Evolutionary conservation across 2,113 vertebrate genomes (phyloP), one percentile per base, ranked within the genome.

Genomic region (Panthera uncia): DNA sequence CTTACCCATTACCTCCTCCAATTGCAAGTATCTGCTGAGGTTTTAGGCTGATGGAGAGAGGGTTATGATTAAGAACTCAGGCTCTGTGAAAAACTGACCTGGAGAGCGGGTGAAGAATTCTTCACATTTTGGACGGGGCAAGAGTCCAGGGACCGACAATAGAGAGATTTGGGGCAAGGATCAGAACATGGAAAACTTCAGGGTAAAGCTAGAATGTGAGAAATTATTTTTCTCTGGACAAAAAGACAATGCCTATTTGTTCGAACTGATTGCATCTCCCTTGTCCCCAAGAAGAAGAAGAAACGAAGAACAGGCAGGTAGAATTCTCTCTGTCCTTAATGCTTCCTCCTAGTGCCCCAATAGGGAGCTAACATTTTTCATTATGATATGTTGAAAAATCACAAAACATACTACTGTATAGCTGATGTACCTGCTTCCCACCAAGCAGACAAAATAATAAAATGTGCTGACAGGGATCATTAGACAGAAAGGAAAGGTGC

Each of bases 1-100:
- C 9, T 3, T 78, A 55, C 4, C 0, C 1, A 38, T 63, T 76
- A 38, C 27, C 0, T 4, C 4, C 1, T 78, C 36, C 4, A 55
- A 18, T 21, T 82, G 5, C 10, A 41, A n/a, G 48, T 12, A 76
- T 6, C 74, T 36, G 0, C 23, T 91, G 21, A 38, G 31, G 31
- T 7, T 50, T 78, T n/a, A 66, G 23, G 21, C 8, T 76, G 25
- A 91, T 10, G 66, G 13, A 63, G 0, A 36, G 27, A 86, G 55
- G 1, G 2, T 1, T 71, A 38, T 71, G 41, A 63, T 2, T 76
- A 48, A 84, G 9, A 90, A 57, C 6, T 36, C 1, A 57, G 12
- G 4, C 29, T 41, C 41, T 94, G 19, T 85, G 36, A 16, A 87
- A 76, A 91, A 52, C 4, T 61, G 5, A 55, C 0, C 7, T 73